phyloP scores from a whole-genome alignment of 2,888 invertebrate genomes.

The Monoplex corrugatus region DNA sequence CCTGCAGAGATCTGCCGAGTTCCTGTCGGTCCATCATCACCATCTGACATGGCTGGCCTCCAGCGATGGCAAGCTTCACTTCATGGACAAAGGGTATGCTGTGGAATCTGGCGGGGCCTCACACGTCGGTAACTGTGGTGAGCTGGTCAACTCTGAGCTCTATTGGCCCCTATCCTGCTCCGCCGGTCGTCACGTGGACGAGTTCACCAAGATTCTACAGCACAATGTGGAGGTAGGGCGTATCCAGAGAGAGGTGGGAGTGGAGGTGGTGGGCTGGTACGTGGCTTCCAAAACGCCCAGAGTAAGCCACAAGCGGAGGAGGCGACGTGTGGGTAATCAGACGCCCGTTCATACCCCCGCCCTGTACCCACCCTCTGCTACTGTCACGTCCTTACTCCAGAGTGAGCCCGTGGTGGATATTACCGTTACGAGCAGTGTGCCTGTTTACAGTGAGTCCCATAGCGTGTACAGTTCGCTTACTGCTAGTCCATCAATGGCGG shows the following conservation, averaged over 20 bases:
- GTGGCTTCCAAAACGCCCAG: constrained; percentile 53
- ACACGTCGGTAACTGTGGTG: constrained; percentile 37
- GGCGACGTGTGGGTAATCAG: constrained; percentile 26
- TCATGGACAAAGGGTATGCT: constrained; percentile 52
- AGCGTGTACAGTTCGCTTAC: too few relatives aligned
- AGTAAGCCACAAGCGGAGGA: constrained; percentile 41
- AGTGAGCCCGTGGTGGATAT: not conserved
- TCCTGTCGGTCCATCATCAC: constrained; percentile 53
- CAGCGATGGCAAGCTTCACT: constrained; percentile 38
- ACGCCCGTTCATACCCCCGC: constrained; percentile 56
- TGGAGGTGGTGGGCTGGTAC: constrained; percentile 60
- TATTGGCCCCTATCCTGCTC: constrained; percentile 59
- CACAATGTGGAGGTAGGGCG: constrained; percentile 62
- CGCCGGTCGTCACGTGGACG: constrained; percentile 54
- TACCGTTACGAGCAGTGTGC: not conserved
- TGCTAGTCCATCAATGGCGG: too few relatives aligned
- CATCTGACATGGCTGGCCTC: constrained; percentile 51
- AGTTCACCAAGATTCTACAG: constrained; percentile 60
- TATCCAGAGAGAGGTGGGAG: constrained; percentile 55
- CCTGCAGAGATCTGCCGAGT: constrained; percentile 56
- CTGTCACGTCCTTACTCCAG: not conserved
- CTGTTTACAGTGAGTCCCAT: too few relatives aligned
- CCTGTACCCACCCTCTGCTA: constrained; percentile 48
- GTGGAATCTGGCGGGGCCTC: constrained; percentile 60
- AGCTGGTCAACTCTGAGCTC: constrained; percentile 54